Conservation (phyloP, 2,888 invertebrate species). For the Clanis bilineata region DNA sequence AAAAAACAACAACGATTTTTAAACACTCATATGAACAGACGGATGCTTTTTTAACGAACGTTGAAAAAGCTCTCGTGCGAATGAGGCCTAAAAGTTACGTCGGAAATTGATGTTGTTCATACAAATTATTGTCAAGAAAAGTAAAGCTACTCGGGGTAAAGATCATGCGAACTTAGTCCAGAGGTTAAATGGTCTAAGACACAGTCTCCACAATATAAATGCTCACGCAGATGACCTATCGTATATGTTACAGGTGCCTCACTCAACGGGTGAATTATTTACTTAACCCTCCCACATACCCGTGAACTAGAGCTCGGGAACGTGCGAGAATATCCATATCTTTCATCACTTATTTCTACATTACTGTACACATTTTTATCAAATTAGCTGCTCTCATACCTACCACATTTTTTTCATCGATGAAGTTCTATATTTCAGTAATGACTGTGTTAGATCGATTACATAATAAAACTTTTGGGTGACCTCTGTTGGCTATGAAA, state of each 20-base stretch:
- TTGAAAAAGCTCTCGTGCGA: no score
- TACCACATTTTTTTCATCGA: neutral
- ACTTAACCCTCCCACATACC: conserved; percentile 8
- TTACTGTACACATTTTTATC: conserved; percentile 16
- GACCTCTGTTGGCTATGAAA: no score
- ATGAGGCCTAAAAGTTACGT: no score
- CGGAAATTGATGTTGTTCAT: no score
- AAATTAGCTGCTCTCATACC: conserved; percentile 11
- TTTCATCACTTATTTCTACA: conserved; percentile 28
- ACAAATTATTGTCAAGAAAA: no score
- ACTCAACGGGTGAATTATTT: conserved; percentile 73
- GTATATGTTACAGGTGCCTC: conserved; percentile 57
- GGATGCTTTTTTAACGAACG: no score
- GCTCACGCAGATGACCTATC: conserved; percentile 18
- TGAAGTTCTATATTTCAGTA: neutral
- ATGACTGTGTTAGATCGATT: neutral
- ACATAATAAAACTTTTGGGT: no score
- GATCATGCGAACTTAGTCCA: no score
- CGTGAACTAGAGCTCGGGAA: neutral
- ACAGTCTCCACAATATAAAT: conserved; percentile 30
- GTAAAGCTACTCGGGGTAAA: no score
- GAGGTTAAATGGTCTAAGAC: no score
- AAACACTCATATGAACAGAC: no score
- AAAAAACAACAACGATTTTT: no score
- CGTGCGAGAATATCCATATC: neutral